phyloP scores from a whole-genome alignment of 2,113 vertebrate species.

The Proteles cristata region DNA sequence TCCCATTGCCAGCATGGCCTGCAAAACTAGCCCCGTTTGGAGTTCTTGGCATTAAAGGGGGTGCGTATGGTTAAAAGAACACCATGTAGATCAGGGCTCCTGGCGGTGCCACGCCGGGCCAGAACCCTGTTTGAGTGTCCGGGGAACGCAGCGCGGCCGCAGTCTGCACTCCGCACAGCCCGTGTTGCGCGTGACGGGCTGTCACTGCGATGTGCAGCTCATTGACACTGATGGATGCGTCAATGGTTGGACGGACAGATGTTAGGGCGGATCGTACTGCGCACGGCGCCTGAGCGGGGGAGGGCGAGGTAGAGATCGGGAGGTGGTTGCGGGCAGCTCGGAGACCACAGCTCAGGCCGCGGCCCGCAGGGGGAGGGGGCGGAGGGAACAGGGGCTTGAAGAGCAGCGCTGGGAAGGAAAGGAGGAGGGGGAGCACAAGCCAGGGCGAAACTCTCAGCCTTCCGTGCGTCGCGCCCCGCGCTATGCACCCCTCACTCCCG shows the following conservation, averaged over 20 bases:
- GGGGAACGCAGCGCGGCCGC: not conserved
- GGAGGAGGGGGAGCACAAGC: slow-evolving; percentile 60
- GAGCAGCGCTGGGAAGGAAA: not conserved
- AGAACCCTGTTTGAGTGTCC: not conserved
- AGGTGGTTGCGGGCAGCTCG: not conserved
- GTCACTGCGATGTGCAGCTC: slow-evolving; percentile 86
- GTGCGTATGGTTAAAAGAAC: not conserved
- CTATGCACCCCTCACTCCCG: slow-evolving; percentile 63
- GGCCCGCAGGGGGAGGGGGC: not conserved
- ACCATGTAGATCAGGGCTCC: not conserved
- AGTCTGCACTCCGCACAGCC: slow-evolving; percentile 74
- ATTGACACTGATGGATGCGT: slow-evolving; percentile 97
- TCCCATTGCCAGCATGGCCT: not conserved
- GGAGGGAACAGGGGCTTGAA: not conserved
- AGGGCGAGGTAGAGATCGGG: slow-evolving; percentile 30
- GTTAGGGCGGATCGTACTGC: slow-evolving; percentile 96
- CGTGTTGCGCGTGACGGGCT: slow-evolving; percentile 84
- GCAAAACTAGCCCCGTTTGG: slow-evolving; percentile 30
- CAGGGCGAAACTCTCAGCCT: slow-evolving; percentile 85
- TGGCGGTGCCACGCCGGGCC: slow-evolving; percentile 36
- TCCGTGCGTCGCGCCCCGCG: slow-evolving; percentile 79
- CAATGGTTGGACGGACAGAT: slow-evolving; percentile 98
- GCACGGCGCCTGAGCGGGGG: slow-evolving; percentile 86
- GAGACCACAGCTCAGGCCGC: not conserved
- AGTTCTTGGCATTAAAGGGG: not conserved